Conservation (phyloP, 1,140 invertebrate species). For the Drosophila micromelanica region DNA sequence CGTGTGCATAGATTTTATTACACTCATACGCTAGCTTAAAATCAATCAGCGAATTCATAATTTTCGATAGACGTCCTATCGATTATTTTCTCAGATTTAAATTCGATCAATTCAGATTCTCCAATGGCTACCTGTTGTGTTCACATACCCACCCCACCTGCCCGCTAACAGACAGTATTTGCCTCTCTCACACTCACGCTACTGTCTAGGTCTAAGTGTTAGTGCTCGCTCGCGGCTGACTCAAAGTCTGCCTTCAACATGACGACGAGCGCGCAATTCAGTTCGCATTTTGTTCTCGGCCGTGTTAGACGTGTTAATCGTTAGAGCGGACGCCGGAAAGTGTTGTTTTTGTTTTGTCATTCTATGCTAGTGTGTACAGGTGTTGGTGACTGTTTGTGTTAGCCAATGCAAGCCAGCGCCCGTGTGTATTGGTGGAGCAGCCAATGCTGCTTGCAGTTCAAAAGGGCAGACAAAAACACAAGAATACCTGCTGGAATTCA, state of each 20-base stretch:
- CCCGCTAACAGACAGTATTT: constrained; percentile 17
- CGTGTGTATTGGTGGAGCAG: constrained; percentile 41
- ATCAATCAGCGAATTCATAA: neutral
- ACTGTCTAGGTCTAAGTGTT: constrained; percentile 23
- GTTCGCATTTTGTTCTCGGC: constrained; percentile 51
- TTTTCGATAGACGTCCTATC: neutral
- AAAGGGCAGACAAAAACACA: constrained; percentile 48
- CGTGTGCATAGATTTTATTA: no score
- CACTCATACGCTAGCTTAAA: no score
- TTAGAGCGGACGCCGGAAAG: constrained; percentile 29
- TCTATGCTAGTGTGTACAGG: constrained; percentile 44
- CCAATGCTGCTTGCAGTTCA: constrained; percentile 62
- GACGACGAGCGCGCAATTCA: constrained; percentile 41
- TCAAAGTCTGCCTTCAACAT: constrained; percentile 41
- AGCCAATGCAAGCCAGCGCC: constrained; percentile 55
- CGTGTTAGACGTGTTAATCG: constrained; percentile 39
- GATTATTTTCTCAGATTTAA: constrained; percentile 21
- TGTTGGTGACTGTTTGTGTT: constrained; percentile 55
- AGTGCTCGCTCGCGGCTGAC: constrained; percentile 42
- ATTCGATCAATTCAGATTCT: constrained; percentile 42
- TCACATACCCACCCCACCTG: constrained; percentile 29
- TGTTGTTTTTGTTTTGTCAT: constrained; percentile 44
- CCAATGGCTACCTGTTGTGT: constrained; percentile 51
- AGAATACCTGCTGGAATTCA: constrained; percentile 27
- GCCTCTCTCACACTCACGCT: constrained; percentile 29